Evolutionary conservation across 2,888 invertebrate species (phyloP).

Genomic region (Leptinotarsa haldemani): DNA sequence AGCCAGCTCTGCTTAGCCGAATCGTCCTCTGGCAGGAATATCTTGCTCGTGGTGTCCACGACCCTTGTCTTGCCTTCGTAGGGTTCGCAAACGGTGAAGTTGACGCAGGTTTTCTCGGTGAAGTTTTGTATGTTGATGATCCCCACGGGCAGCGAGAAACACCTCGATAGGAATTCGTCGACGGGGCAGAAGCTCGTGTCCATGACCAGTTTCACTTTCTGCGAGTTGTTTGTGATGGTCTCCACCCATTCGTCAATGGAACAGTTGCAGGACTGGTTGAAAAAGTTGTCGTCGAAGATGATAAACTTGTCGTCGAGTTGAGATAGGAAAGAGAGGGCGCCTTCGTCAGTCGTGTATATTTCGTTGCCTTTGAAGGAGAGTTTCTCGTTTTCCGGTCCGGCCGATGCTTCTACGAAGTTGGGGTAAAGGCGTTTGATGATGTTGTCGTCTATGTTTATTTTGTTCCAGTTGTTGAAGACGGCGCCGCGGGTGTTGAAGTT

Average conservation of each 20-base stretch:
- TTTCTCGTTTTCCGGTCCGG: slow-evolving; percentile 57
- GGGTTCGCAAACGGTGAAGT: slow-evolving; percentile 71
- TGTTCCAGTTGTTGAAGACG: slow-evolving; percentile 75
- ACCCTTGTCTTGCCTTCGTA: slow-evolving; percentile 64
- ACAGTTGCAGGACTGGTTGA: slow-evolving; percentile 74
- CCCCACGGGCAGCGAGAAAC: slow-evolving; percentile 75
- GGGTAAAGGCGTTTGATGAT: slow-evolving; percentile 70
- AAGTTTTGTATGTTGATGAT: slow-evolving; percentile 74
- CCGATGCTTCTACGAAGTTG: slow-evolving; percentile 63
- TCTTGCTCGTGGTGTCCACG: slow-evolving; percentile 59
- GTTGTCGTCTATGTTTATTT: slow-evolving; percentile 73
- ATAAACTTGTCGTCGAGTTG: slow-evolving; percentile 67
- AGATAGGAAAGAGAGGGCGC: slow-evolving; percentile 73
- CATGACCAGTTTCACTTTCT: slow-evolving; percentile 65
- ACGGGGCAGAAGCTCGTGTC: slow-evolving; percentile 75
- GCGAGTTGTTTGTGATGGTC: slow-evolving; percentile 65
- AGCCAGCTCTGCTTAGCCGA: slow-evolving; percentile 53
- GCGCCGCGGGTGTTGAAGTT: slow-evolving; percentile 72
- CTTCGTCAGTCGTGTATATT: slow-evolving; percentile 66
- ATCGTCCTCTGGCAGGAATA: slow-evolving; percentile 54
- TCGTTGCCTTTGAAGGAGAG: slow-evolving; percentile 72
- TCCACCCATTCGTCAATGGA: slow-evolving; percentile 72
- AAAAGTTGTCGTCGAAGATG: slow-evolving; percentile 72
- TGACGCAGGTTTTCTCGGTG: slow-evolving; percentile 72
- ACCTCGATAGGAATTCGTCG: slow-evolving; percentile 70